Conservation (phyloP, 2,888 invertebrate genomes). For the Lissocephala sabroskyi region DNA sequence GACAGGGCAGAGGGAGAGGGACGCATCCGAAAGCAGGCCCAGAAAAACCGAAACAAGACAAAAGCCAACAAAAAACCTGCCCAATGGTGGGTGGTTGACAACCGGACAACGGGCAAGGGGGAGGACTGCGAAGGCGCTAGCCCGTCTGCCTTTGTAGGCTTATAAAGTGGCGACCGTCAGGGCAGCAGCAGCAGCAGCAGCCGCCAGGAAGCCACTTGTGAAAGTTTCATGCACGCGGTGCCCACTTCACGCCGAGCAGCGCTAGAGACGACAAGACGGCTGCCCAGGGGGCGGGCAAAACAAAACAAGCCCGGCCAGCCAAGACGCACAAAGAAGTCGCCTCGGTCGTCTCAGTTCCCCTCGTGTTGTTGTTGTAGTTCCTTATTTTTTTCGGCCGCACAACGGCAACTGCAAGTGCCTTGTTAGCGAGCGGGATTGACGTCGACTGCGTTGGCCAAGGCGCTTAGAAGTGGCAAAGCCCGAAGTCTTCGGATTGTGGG, state of each 20-base stretch:
- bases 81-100: constrained; percentile 30
- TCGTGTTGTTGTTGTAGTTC: too few relatives aligned
- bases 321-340: constrained; percentile 1
- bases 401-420: constrained; percentile 53
- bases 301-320: too few relatives aligned
- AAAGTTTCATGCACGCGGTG: constrained; percentile 66
- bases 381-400: too few relatives aligned
- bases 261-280: constrained; percentile 6
- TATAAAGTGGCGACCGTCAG: constrained; percentile 62
- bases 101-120: background rate
- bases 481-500: background rate
- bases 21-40: constrained; percentile 25
- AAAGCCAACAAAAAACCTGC: constrained; percentile 61
- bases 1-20: background rate
- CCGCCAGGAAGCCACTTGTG: constrained; percentile 63
- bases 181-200: constrained; percentile 18
- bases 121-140: too few relatives aligned
- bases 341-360: background rate
- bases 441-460: constrained; percentile 45
- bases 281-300: background rate
- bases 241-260: constrained; percentile 56
- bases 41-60: constrained; percentile 59
- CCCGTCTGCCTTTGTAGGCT: constrained; percentile 32
- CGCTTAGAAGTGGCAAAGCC: constrained; percentile 40
- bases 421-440: constrained; percentile 59